Percentiles rank a stretch among this genome's conserved stretches.
These are phyloP conservation scores for Heliconius eleuchia DNA, from an alignment of 1,140 invertebrate species.

Conservation along the genomic window DNA sequence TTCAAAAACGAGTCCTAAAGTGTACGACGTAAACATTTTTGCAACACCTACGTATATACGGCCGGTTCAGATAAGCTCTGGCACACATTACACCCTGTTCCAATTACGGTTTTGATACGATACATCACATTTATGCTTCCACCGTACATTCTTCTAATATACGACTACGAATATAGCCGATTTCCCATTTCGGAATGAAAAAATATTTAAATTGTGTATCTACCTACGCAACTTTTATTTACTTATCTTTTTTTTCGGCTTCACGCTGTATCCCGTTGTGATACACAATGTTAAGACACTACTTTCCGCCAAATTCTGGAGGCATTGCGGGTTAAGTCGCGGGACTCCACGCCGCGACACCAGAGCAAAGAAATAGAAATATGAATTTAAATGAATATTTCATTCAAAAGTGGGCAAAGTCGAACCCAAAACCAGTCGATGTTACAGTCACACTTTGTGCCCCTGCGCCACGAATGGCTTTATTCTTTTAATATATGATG, in stretches of 20 bases:
- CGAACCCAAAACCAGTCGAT: too few relatives aligned
- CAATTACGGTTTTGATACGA: constrained; percentile 43
- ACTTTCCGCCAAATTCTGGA: too few relatives aligned
- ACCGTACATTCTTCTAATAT: constrained; percentile 38
- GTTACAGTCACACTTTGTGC: too few relatives aligned
- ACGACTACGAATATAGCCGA: constrained; percentile 26
- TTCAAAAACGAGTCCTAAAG: constrained; percentile 12
- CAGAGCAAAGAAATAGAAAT: too few relatives aligned
- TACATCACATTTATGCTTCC: constrained; percentile 42
- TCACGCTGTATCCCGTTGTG: too few relatives aligned
- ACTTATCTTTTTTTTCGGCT: neutral
- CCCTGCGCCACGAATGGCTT: too few relatives aligned
- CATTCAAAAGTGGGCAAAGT: too few relatives aligned
- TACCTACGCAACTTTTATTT: neutral
- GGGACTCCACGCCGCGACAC: too few relatives aligned
- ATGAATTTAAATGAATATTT: too few relatives aligned
- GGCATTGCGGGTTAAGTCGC: too few relatives aligned
- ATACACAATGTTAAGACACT: too few relatives aligned
- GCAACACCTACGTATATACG: constrained; percentile 18
- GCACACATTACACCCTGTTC: constrained; percentile 40
- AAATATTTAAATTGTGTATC: constrained; percentile 26
- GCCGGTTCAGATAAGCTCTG: constrained; percentile 39
- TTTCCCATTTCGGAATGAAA: constrained; percentile 24
- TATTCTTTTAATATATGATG: constrained; percentile 35
- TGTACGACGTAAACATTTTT: constrained; percentile 23